Conservation (phyloP, 2,888 invertebrate genomes). For the Morpho helenor region DNA sequence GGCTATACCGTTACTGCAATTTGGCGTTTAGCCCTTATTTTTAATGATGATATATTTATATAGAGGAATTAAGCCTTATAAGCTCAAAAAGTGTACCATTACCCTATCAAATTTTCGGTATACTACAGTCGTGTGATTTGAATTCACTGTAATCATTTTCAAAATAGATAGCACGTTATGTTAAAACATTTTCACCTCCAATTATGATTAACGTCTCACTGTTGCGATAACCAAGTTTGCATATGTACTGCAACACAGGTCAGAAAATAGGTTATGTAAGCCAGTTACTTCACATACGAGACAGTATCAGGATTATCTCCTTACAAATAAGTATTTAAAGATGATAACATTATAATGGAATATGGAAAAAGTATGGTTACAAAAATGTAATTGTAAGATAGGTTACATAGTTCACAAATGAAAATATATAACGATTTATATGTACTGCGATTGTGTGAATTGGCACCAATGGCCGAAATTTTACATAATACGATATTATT, state of each 20-base stretch:
- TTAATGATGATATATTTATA: neutral
- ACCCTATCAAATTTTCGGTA: no score
- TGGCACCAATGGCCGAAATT: constrained; percentile 10
- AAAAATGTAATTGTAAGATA: no score
- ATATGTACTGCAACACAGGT: neutral
- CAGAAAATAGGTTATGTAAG: constrained; percentile 21
- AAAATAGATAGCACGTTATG: no score
- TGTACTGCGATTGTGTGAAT: constrained; percentile 7
- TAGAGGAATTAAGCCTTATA: neutral
- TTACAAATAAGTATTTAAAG: constrained; percentile 1
- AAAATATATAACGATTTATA: constrained; percentile 10
- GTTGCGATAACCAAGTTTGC: neutral
- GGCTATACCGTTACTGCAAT: constrained; percentile 16
- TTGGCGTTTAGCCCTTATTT: constrained; percentile 15
- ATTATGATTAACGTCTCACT: neutral
- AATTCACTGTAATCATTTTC: no score
- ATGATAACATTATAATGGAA: no score
- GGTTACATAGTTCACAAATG: neutral
- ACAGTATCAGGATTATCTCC: constrained; percentile 24
- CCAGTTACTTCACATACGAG: constrained; percentile 13
- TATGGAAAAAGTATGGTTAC: no score
- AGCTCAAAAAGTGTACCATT: no score
- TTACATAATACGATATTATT: constrained; percentile 13
- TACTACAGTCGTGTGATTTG: no score
- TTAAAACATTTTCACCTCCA: no score